Evolutionary conservation across 2,797 vertebrate species (phyloP), one percentile per base, ranked within the genome.

Genomic region (Neoniphon sammara): DNA sequence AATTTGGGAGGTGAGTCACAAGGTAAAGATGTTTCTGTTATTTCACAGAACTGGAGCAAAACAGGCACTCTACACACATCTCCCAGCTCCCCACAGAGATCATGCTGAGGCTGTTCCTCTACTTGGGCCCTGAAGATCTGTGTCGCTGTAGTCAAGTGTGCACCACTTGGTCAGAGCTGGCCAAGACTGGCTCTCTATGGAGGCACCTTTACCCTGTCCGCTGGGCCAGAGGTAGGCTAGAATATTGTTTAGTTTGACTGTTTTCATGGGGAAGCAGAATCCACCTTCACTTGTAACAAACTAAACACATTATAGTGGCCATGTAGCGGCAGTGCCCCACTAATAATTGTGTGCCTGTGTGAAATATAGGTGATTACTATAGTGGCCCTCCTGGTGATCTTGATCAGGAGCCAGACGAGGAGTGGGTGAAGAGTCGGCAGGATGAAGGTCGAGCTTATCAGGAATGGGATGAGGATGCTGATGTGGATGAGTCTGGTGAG

Each of bases 401-500:
- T 39, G 95, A 97, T 79, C 95, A 89, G 0, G 97, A 98, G 54
- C 96, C 96, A 12, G 95, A 98, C 73, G 96, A 97, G 4, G 96
- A 96, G 15, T 99, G 97, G 97, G 94, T 97, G 67, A 95, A 89
- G 88, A 97, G 92, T 30, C 94, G 96, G 47, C 90, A 96, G 88
- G 95, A 97, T 44, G 97, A 98, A 88, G 96, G 95, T 42, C 94
- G 91, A 52, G 97, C 96, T 68, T 98, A 96, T 88, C 96, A 97
- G 89, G 94, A 98, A 46, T 97, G 96, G 96, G 98, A 99, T 56
- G 98, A 99, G 90, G 98, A 99, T 58, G 98, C 98, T 0, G 98
- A 99, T 69, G 94, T 98, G 60, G 98, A 99, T 75, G 98, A 99
- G 85, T 97, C 98, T 42, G 98, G 98, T 99, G 85, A 90, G 81